Percentiles rank a stretch among this genome's conserved stretches.
phyloP scores from a whole-genome alignment of 2,888 invertebrate genomes.

The Zele albiditarsus region DNA sequence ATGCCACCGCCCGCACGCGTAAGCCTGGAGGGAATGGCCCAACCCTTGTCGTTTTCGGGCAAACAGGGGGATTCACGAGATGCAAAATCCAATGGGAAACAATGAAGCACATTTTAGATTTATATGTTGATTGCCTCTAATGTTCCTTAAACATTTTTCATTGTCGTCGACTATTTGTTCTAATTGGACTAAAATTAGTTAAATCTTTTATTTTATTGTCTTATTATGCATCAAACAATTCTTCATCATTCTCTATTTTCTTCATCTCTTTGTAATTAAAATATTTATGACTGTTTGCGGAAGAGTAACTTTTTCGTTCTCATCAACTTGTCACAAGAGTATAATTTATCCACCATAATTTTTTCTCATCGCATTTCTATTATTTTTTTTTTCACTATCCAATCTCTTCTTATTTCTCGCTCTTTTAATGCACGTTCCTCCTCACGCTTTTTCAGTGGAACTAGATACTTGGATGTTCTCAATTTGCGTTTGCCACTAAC shows the following conservation, averaged over 20 bases:
- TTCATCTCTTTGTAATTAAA: neutral
- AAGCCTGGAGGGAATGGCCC: constrained; percentile 36
- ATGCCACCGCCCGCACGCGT: constrained; percentile 32
- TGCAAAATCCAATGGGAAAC: constrained; percentile 32
- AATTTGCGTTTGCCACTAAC: constrained; percentile 39
- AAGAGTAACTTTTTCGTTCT: neutral
- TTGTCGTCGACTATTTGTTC: neutral
- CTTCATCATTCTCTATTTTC: neutral
- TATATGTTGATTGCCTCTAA: constrained; percentile 21
- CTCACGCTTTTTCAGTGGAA: neutral
- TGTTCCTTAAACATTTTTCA: neutral
- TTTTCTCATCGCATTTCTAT: neutral
- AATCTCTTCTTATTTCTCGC: constrained; percentile 1
- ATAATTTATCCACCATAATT: neutral
- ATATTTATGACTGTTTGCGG: neutral
- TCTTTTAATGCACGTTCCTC: neutral
- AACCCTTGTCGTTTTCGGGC: constrained; percentile 21
- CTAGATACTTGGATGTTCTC: constrained; percentile 35
- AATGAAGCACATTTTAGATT: constrained; percentile 30
- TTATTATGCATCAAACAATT: neutral
- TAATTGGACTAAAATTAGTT: neutral
- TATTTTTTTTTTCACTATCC: constrained; percentile 8
- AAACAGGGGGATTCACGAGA: constrained; percentile 30
- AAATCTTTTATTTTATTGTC: neutral
- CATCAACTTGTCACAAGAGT: neutral